These are phyloP conservation scores for Gallinago media DNA, from an alignment of 2,113 vertebrate genomes.

Conservation along the genomic window DNA sequence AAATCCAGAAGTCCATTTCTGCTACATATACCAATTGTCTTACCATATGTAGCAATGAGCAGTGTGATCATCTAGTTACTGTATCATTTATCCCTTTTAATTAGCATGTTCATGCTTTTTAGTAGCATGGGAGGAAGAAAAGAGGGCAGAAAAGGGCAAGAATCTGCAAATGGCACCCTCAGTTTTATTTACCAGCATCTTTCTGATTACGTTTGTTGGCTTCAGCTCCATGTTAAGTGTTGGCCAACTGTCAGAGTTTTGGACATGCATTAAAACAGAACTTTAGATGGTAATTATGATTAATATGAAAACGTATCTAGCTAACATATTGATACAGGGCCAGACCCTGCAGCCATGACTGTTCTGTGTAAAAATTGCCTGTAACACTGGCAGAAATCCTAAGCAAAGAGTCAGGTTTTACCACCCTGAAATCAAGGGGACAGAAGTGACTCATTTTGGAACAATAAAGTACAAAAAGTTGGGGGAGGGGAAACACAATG, in stretches of 20 bases:
- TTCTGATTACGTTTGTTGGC: neutral
- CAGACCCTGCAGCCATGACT: neutral
- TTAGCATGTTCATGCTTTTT: neutral
- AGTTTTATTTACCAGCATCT: neutral
- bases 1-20: neutral
- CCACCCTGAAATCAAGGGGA: neutral
- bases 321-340: neutral
- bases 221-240: rapidly evolving
- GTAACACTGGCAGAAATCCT: neutral
- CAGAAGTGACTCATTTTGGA: neutral
- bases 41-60: neutral
- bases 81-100: neutral
- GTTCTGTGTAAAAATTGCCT: neutral
- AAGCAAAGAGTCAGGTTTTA: neutral
- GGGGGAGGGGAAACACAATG: rapidly evolving
- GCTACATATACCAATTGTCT: neutral
- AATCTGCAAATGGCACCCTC: neutral
- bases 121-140: neutral
- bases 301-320: neutral
- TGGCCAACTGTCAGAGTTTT: neutral
- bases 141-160: neutral
- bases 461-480: neutral
- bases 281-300: neutral
- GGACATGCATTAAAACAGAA: neutral
- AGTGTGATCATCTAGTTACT: neutral